Evolutionary conservation across 2,113 vertebrate genomes (phyloP).

Genomic region (Kryptolebias marmoratus): DNA sequence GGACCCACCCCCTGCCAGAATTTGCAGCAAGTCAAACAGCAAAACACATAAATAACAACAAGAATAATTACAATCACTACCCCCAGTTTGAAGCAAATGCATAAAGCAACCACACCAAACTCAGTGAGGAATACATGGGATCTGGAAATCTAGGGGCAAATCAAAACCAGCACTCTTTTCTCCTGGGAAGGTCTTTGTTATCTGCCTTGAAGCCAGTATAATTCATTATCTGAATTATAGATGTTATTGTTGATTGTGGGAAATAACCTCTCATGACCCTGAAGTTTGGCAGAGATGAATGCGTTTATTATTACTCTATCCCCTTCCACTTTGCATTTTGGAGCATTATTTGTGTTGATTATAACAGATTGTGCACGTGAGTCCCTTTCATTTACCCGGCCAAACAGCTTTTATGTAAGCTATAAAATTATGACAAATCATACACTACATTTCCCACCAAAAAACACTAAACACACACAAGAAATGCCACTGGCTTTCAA

Average conservation of each 20-base stretch:
- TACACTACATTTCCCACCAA: not conserved
- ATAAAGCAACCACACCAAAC: slow-evolving; percentile 21
- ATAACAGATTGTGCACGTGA: slow-evolving; percentile 30
- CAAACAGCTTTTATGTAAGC: slow-evolving; percentile 14
- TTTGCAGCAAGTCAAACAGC: slow-evolving; percentile 21
- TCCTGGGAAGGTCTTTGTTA: slow-evolving; percentile 53
- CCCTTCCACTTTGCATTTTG: slow-evolving; percentile 41
- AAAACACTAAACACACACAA: slow-evolving; percentile 18
- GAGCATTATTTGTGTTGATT: slow-evolving; percentile 42
- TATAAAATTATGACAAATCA: slow-evolving; percentile 26
- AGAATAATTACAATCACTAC: slow-evolving; percentile 34
- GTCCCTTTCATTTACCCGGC: slow-evolving; percentile 8
- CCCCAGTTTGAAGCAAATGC: slow-evolving; percentile 13
- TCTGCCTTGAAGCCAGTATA: slow-evolving; percentile 57
- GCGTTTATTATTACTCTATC: slow-evolving; percentile 17
- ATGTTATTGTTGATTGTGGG: slow-evolving; percentile 60
- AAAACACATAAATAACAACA: slow-evolving; percentile 60
- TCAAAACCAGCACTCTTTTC: slow-evolving; percentile 41
- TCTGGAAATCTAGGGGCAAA: slow-evolving; percentile 39
- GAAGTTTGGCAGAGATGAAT: slow-evolving; percentile 41
- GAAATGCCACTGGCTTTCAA: slow-evolving; percentile 45
- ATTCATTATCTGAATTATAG: slow-evolving; percentile 59
- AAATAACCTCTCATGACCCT: slow-evolving; percentile 38
- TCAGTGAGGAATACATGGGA: slow-evolving; percentile 18
- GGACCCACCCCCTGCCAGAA: not conserved